Evolutionary conservation across 2,888 invertebrate genomes (phyloP).

Genomic region (Synanthedon formicaeformis): DNA sequence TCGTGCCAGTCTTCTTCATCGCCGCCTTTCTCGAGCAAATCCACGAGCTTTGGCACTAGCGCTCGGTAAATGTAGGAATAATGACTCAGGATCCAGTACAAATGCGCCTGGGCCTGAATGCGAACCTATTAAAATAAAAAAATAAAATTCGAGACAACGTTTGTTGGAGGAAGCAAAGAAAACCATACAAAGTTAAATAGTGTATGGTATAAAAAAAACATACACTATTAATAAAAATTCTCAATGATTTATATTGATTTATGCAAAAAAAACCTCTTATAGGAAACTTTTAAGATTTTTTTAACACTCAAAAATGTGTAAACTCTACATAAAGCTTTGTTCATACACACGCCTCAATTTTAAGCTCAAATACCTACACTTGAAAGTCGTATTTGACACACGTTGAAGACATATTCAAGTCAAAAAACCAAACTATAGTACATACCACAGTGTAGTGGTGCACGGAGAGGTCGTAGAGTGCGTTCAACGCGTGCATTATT

Average conservation of each 20-base stretch:
- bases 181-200: not conserved
- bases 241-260: too few relatives aligned
- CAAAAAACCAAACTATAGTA: slow-evolving; percentile 1
- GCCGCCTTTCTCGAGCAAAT: slow-evolving; percentile 63
- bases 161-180: not conserved
- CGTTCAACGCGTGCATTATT: slow-evolving; percentile 33
- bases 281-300: too few relatives aligned
- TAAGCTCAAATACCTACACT: too few relatives aligned
- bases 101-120: slow-evolving; percentile 73
- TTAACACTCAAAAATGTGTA: too few relatives aligned
- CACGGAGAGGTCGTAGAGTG: slow-evolving; percentile 43
- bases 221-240: too few relatives aligned
- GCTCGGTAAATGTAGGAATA: slow-evolving; percentile 79
- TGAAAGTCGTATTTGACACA: too few relatives aligned
- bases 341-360: too few relatives aligned
- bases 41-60: slow-evolving; percentile 72
- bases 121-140: slow-evolving; percentile 55
- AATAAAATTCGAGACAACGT: not conserved
- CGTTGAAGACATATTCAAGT: too few relatives aligned
- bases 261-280: too few relatives aligned
- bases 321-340: too few relatives aligned
- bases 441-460: slow-evolving; percentile 52
- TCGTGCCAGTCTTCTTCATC: slow-evolving; percentile 65
- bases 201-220: too few relatives aligned
- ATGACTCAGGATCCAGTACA: slow-evolving; percentile 73